Conservation (phyloP, 2,113 vertebrate genomes). For the Spea multiplicata region DNA sequence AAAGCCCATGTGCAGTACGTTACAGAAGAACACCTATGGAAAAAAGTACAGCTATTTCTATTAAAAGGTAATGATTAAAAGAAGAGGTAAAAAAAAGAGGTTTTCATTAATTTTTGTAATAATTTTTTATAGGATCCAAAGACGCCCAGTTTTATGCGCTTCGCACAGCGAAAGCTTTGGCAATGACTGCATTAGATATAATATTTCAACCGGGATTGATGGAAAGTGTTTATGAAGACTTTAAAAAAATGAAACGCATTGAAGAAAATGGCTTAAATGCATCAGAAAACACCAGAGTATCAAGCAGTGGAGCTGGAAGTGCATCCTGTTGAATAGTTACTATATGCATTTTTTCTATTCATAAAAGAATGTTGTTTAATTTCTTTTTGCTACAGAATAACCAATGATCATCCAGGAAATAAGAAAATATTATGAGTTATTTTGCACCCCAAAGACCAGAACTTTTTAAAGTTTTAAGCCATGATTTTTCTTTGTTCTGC, state of each 20-base stretch:
- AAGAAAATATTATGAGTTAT: no score
- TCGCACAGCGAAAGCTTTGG: conserved; percentile 78
- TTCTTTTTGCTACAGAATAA: no score
- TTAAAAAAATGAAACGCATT: conserved; percentile 65
- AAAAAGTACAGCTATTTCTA: background rate
- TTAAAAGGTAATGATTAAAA: background rate
- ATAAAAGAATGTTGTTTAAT: no score
- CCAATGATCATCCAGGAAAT: no score
- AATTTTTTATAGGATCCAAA: conserved; percentile 68
- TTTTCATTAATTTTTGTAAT: background rate
- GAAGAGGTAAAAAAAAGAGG: background rate
- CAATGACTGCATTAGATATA: conserved; percentile 85
- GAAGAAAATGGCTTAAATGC: conserved; percentile 61
- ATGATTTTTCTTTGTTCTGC: no score
- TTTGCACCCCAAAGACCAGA: no score
- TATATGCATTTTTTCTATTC: background rate
- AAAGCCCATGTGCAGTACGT: background rate
- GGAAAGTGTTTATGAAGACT: conserved; percentile 73
- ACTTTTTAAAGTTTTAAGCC: no score
- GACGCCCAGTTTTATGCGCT: conserved; percentile 79
- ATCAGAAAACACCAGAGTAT: conserved; percentile 49
- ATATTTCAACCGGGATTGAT: conserved; percentile 76
- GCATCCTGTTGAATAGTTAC: conserved; percentile 48
- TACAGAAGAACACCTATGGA: background rate
- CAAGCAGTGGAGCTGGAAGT: conserved; percentile 41